Percentiles rank a stretch among this genome's conserved stretches.
Conservation (phyloP, 2,113 vertebrate genomes). For the Clarias magur region DNA sequence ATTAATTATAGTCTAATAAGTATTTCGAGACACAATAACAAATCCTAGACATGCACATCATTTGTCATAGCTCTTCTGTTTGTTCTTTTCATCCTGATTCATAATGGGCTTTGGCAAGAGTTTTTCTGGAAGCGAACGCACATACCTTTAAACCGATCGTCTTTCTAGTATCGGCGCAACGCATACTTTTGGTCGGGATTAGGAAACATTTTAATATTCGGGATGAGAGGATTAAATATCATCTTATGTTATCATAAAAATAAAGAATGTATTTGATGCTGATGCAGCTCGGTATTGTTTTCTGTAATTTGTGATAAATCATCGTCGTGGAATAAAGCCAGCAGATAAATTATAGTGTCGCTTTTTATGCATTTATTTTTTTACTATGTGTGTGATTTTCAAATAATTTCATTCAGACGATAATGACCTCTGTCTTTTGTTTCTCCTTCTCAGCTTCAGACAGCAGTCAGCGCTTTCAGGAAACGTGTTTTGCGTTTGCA, state of each 20-base stretch:
- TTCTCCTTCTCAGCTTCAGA: conserved; percentile 81
- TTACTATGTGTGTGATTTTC: not conserved
- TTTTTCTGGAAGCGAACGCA: not conserved
- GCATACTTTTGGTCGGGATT: conserved; percentile 21
- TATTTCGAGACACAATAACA: conserved; percentile 25
- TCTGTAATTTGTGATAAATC: not conserved
- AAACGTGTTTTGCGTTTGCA: conserved; percentile 97
- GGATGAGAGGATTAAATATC: not conserved
- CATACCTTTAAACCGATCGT: not conserved
- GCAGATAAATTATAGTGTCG: too few species aligned
- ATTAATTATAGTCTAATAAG: conserved; percentile 15
- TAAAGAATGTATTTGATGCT: not conserved
- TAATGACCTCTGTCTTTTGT: not conserved
- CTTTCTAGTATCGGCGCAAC: not conserved
- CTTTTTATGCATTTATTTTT: not conserved
- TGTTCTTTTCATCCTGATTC: conserved; percentile 15
- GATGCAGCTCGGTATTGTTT: not conserved
- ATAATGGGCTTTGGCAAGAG: not conserved
- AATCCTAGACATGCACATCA: not conserved
- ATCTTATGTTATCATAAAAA: not conserved
- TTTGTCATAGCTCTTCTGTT: conserved; percentile 17
- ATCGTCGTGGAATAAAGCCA: not conserved
- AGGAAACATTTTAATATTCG: not conserved
- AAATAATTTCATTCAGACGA: not conserved
- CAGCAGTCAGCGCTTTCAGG: conserved; percentile 97